Conservation (phyloP, 1,140 invertebrate genomes). For the Linepithema humile region DNA sequence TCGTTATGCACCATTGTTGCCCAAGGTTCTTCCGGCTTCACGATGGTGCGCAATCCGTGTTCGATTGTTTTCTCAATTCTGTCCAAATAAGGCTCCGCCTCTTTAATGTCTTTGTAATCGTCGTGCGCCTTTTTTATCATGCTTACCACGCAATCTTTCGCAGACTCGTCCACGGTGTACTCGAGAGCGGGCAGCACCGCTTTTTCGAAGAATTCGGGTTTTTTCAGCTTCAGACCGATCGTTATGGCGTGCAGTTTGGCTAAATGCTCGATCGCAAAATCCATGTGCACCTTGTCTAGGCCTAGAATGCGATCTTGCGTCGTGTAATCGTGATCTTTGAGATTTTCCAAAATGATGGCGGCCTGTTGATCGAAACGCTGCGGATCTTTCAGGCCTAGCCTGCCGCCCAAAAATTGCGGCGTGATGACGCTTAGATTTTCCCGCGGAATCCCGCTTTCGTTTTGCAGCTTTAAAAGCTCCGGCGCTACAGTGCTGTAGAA, state of each 20-base stretch:
- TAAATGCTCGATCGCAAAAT: conserved; percentile 84
- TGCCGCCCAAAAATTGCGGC: conserved; percentile 85
- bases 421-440: conserved; percentile 80
- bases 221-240: conserved; percentile 84
- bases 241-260: conserved; percentile 86
- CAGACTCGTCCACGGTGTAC: conserved; percentile 59
- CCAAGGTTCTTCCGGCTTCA: conserved; percentile 79
- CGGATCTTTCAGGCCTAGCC: conserved; percentile 83
- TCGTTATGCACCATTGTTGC: conserved; percentile 86
- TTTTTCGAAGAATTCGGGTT: conserved; percentile 84
- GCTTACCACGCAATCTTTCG: conserved; percentile 70
- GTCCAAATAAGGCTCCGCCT: conserved; percentile 69
- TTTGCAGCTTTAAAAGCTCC: conserved; percentile 83
- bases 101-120: conserved; percentile 72
- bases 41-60: conserved; percentile 3
- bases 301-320: conserved; percentile 84
- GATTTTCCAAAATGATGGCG: conserved; percentile 86
- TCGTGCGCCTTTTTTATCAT: conserved; percentile 76
- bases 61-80: conserved; percentile 74
- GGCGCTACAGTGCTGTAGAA: conserved; percentile 85
- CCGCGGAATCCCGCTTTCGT: conserved; percentile 80
- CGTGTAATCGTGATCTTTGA: conserved; percentile 83
- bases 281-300: conserved; percentile 83
- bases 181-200: conserved; percentile 65
- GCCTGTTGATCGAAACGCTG: conserved; percentile 85